Percentiles rank a stretch among this genome's conserved stretches.
Conservation (phyloP, 2,113 vertebrate genomes). For the Myxocyprinus asiaticus region DNA sequence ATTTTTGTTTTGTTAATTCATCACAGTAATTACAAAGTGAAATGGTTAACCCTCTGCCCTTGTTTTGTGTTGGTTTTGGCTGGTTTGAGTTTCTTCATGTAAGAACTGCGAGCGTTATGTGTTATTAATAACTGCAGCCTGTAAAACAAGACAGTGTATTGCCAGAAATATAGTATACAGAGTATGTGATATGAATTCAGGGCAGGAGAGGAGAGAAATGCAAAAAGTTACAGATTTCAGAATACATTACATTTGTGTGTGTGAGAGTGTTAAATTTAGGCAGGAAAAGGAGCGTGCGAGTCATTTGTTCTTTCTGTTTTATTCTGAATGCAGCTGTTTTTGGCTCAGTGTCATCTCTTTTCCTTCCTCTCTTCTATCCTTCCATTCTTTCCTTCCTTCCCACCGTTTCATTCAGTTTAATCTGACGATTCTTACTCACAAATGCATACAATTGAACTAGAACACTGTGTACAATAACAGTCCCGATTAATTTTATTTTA, state of each 20-base stretch:
- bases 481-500: neutral
- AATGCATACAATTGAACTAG: neutral
- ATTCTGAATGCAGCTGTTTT: constrained; percentile 66
- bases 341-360: constrained; percentile 79
- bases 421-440: constrained; percentile 24
- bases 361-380: constrained; percentile 72
- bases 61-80: too few species aligned
- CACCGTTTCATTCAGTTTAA: constrained; percentile 57
- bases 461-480: constrained; percentile 21
- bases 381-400: constrained; percentile 81
- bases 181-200: constrained; percentile 20
- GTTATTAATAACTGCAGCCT: too few species aligned
- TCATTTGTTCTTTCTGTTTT: constrained; percentile 56
- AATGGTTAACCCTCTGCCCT: too few species aligned
- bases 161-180: constrained; percentile 27
- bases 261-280: neutral
- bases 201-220: neutral
- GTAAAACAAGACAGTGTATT: too few species aligned
- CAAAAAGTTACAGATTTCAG: constrained; percentile 1
- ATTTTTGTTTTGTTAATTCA: too few species aligned
- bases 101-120: too few species aligned
- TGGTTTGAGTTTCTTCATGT: too few species aligned
- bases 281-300: constrained; percentile 5
- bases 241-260: neutral
- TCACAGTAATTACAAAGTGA: too few species aligned